A percentile compares a stretch with the other conserved stretches of the same genome.
phyloP scores from a whole-genome alignment of 2,888 invertebrate genomes.

The Cerastoderma edule region DNA sequence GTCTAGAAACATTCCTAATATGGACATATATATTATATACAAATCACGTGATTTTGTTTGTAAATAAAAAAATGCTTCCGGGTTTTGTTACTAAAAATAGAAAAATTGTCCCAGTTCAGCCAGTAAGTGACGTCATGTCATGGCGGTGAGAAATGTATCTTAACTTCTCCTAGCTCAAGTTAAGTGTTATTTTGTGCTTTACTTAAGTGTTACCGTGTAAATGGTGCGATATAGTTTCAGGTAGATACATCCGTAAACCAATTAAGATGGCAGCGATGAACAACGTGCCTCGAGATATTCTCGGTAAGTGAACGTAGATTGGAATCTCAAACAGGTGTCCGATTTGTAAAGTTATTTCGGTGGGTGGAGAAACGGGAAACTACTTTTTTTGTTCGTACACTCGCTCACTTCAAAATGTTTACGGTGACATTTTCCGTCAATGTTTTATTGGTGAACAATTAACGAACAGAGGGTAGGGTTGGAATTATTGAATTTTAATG shows the following conservation, averaged over 20 bases:
- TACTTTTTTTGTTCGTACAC: no score
- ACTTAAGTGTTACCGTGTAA: not conserved
- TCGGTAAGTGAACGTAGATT: conserved; percentile 62
- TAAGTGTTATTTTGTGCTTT: not conserved
- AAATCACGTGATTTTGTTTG: conserved; percentile 54
- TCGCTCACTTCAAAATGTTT: not conserved
- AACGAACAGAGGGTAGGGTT: no score
- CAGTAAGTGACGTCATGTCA: conserved; percentile 40
- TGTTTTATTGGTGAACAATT: no score
- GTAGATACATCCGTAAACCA: not conserved
- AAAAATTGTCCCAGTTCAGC: not conserved
- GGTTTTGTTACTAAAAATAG: conserved; percentile 53
- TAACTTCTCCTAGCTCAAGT: conserved; percentile 14
- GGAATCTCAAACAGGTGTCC: conserved; percentile 30
- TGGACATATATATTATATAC: no score
- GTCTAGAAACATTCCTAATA: no score
- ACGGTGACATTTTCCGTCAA: not conserved
- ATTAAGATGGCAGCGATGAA: conserved; percentile 66
- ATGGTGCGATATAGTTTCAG: not conserved
- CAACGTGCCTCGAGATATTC: conserved; percentile 74
- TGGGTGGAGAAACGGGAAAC: no score
- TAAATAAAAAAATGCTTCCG: conserved; percentile 56
- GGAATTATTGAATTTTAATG: no score
- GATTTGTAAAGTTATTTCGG: not conserved
- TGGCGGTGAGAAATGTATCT: conserved; percentile 2